These are phyloP conservation scores for Catamblyrhynchus diadema DNA, from an alignment of 2,797 vertebrate genomes.

Conservation along the genomic window DNA sequence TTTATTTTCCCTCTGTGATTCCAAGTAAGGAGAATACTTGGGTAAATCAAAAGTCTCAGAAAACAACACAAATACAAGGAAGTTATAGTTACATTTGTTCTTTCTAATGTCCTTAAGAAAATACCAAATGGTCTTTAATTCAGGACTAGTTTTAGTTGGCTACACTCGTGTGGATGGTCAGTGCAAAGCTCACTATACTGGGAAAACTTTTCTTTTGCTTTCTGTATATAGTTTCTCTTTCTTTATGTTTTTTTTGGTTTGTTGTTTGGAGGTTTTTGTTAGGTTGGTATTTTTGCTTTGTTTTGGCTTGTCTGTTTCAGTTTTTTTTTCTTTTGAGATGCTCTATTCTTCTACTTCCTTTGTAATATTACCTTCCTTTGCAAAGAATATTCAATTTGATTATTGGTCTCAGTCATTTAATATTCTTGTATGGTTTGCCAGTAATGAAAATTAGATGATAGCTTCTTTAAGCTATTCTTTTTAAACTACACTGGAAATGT, in stretches of 20 bases:
- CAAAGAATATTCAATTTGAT: neutral
- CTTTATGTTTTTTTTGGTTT: rapidly evolving
- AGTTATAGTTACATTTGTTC: neutral
- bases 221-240: neutral
- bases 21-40: neutral
- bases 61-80: neutral
- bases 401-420: neutral
- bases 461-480: neutral
- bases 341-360: neutral
- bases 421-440: neutral
- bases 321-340: neutral
- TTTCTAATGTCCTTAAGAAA: neutral
- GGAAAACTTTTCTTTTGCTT: neutral
- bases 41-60: neutral
- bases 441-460: neutral
- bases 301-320: neutral
- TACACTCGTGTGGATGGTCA: neutral
- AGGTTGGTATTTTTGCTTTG: neutral
- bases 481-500: neutral
- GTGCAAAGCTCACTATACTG: neutral
- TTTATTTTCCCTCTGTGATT: rapidly evolving
- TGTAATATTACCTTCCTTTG: neutral
- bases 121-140: neutral
- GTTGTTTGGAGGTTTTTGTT: neutral
- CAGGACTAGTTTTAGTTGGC: neutral